These are phyloP conservation scores for Ips nitidus DNA, from an alignment of 1,140 invertebrate species.

Conservation along the genomic window DNA sequence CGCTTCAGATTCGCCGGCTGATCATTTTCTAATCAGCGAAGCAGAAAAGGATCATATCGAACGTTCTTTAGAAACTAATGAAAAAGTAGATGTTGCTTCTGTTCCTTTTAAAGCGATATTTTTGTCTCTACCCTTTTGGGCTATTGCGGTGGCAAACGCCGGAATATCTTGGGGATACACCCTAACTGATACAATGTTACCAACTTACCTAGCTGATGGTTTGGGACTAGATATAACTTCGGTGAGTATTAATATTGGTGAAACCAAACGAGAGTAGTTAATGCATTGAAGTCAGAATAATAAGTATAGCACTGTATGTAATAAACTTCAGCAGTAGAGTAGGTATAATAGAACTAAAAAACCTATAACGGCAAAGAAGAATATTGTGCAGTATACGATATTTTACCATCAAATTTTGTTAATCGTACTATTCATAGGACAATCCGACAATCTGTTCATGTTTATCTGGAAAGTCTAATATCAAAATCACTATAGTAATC, in stretches of 20 bases:
- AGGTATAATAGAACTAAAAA: no score
- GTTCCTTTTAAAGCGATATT: slow-evolving; percentile 29
- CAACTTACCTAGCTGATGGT: slow-evolving; percentile 83
- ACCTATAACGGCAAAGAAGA: no score
- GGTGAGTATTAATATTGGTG: slow-evolving; percentile 7
- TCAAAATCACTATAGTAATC: no score
- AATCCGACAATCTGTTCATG: no score
- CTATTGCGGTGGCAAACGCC: slow-evolving; percentile 66
- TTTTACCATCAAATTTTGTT: no score
- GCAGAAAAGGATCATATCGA: slow-evolving; percentile 65
- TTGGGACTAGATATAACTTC: slow-evolving; percentile 66
- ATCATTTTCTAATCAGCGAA: slow-evolving; percentile 58
- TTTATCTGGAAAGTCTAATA: no score
- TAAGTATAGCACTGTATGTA: no score
- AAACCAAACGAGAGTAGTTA: no score
- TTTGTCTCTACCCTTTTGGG: slow-evolving; percentile 21
- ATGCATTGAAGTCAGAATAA: no score
- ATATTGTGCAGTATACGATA: no score
- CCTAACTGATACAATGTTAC: slow-evolving; percentile 86
- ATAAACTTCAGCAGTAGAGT: no score
- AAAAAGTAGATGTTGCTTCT: slow-evolving; percentile 2
- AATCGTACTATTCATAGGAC: no score
- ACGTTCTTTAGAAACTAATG: slow-evolving; percentile 40
- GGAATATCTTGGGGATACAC: slow-evolving; percentile 92
- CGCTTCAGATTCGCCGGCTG: slow-evolving; percentile 65